Evolutionary conservation across 2,113 vertebrate genomes (phyloP).

Genomic region (Hiodon alosoides): DNA sequence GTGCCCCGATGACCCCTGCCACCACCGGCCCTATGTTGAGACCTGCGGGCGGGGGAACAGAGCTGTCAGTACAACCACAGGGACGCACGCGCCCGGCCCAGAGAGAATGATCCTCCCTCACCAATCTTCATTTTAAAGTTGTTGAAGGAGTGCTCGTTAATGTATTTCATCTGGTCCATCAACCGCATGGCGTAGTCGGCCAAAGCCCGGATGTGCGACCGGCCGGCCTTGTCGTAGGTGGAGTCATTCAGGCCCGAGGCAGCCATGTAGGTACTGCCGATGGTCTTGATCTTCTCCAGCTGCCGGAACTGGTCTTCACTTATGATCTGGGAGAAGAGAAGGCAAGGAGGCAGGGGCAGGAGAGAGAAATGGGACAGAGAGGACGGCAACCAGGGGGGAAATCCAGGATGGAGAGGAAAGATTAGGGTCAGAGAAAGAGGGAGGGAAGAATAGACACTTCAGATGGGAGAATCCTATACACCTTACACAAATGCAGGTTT

Average conservation of each 20-base stretch:
- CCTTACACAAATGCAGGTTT: too few species aligned
- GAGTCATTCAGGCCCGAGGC: conserved; percentile 89
- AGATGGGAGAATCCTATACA: too few species aligned
- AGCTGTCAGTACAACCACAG: neutral
- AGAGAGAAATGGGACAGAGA: neutral
- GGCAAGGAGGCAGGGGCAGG: neutral
- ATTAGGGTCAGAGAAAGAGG: too few species aligned
- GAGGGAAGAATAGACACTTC: too few species aligned
- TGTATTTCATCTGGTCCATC: conserved; percentile 83
- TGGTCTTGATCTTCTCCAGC: conserved; percentile 96
- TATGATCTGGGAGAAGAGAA: conserved; percentile 66
- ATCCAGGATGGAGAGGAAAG: neutral
- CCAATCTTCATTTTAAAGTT: neutral
- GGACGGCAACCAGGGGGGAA: too few species aligned
- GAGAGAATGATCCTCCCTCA: neutral
- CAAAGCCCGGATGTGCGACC: conserved; percentile 89
- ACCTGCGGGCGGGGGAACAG: conserved; percentile 56
- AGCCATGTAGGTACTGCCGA: conserved; percentile 96
- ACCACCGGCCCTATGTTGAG: conserved; percentile 89
- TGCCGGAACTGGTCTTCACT: conserved; percentile 87
- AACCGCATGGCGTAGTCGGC: conserved; percentile 95
- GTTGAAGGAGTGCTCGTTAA: neutral
- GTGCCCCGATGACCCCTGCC: conserved; percentile 88
- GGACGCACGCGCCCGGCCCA: neutral
- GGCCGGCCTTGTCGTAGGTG: conserved; percentile 74